phyloP scores from a whole-genome alignment of 1,140 invertebrate genomes.

The Dendroctonus ponderosae region DNA sequence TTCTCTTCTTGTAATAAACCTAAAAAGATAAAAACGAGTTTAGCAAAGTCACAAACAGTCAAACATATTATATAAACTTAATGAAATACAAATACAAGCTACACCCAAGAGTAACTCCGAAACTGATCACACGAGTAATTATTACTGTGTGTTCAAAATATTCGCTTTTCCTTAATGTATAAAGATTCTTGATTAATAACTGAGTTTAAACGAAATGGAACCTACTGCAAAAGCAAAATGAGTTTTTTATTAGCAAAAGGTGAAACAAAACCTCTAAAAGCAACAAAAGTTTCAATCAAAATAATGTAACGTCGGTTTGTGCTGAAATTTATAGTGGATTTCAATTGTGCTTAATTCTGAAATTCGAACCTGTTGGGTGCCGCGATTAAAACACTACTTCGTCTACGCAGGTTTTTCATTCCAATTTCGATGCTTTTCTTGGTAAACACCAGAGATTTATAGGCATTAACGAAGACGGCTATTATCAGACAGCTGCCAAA shows the following conservation, averaged over 20 bases:
- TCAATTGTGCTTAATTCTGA: neutral
- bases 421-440: conserved; percentile 73
- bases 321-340: neutral
- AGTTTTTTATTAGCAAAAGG: too few species aligned
- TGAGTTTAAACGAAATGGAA: too few species aligned
- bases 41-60: too few species aligned
- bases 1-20: conserved; percentile 38
- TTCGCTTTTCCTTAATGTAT: too few species aligned
- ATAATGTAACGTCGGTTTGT: conserved; percentile 2
- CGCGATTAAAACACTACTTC: conserved; percentile 33
- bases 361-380: conserved; percentile 27
- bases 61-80: too few species aligned
- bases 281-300: neutral
- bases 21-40: neutral
- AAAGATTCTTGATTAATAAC: too few species aligned
- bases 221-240: too few species aligned
- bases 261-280: too few species aligned
- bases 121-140: too few species aligned
- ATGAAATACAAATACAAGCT: too few species aligned
- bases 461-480: conserved; percentile 66
- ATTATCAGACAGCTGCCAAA: conserved; percentile 64
- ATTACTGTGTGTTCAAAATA: too few species aligned
- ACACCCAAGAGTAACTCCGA: too few species aligned
- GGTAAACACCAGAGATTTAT: conserved; percentile 72
- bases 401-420: conserved; percentile 66